Conservation (phyloP, 2,888 invertebrate genomes). For the Stramonita haemastoma region DNA sequence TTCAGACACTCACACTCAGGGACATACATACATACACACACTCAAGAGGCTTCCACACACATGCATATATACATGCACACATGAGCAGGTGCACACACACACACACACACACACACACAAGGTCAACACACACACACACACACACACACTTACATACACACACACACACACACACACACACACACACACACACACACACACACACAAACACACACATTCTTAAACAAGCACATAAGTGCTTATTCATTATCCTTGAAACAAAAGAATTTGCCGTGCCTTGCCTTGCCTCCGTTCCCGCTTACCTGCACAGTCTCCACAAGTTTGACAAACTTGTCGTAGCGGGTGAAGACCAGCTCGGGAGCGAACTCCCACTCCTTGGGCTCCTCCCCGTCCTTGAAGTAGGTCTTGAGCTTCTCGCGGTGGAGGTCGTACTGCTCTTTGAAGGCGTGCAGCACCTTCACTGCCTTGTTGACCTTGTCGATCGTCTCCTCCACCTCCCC, state of each 20-base stretch:
- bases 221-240: neutral
- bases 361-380: conserved; percentile 77
- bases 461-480: conserved; percentile 83
- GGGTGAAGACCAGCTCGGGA: conserved; percentile 76
- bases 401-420: conserved; percentile 72
- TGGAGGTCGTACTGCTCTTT: conserved; percentile 74
- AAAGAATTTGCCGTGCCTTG: too few species aligned
- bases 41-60: too few species aligned
- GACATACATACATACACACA: neutral
- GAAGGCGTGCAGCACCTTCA: conserved; percentile 72
- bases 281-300: conserved; percentile 1
- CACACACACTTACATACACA: too few species aligned
- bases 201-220: neutral
- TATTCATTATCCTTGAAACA: too few species aligned
- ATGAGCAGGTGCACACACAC: too few species aligned
- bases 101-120: too few species aligned
- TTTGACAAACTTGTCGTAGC: conserved; percentile 75
- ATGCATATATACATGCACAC: too few species aligned
- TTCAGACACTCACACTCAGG: neutral
- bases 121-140: too few species aligned
- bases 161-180: too few species aligned
- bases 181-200: conserved; percentile 3
- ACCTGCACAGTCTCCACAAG: conserved; percentile 75
- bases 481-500: conserved; percentile 96
- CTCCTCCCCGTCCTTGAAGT: conserved; percentile 74